Evolutionary conservation across 2,797 vertebrate genomes (phyloP).

Genomic region (Acanthurus leucopareius): DNA sequence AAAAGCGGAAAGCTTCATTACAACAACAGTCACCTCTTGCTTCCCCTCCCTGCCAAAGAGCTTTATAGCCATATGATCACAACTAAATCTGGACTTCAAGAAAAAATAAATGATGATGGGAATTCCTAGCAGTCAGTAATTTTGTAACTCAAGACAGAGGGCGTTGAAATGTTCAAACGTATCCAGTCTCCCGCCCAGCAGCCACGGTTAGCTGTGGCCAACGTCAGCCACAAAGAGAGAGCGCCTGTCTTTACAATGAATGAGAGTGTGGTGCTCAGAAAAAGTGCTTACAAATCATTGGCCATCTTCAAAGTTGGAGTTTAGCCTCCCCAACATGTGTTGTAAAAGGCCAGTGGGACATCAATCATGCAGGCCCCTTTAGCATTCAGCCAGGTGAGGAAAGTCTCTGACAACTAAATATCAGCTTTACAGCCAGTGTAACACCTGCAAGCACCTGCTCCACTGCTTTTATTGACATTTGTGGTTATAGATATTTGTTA

Average conservation of each 20-base stretch:
- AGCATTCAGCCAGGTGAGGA: conserved; percentile 18
- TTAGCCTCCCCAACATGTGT: conserved; percentile 31
- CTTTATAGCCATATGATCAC: conserved; percentile 30
- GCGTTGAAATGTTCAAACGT: conserved; percentile 73
- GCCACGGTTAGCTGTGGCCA: conserved; percentile 43
- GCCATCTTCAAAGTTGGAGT: conserved; percentile 46
- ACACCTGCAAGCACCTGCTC: conserved; percentile 64
- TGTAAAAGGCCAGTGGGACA: conserved; percentile 26
- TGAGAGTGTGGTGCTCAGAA: conserved; percentile 12
- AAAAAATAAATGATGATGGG: conserved; percentile 61
- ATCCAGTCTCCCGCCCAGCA: conserved; percentile 49
- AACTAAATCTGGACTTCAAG: conserved; percentile 47
- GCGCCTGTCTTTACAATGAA: conserved; percentile 37
- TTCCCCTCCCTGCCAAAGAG: conserved; percentile 29
- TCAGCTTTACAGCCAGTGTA: conserved; percentile 11
- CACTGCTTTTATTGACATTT: conserved; percentile 19
- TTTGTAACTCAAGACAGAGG: conserved; percentile 72
- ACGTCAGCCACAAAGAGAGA: conserved; percentile 52
- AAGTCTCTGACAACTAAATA: conserved; percentile 52
- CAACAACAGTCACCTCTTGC: conserved; percentile 38
- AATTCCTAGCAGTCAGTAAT: conserved; percentile 70
- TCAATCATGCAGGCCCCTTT: conserved; percentile 50
- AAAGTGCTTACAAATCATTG: conserved; percentile 50
- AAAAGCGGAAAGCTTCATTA: conserved; percentile 41
- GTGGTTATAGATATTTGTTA: conserved; percentile 25